phyloP scores from a whole-genome alignment of 2,888 invertebrate genomes.

The Acanthoscelides obtectus region DNA sequence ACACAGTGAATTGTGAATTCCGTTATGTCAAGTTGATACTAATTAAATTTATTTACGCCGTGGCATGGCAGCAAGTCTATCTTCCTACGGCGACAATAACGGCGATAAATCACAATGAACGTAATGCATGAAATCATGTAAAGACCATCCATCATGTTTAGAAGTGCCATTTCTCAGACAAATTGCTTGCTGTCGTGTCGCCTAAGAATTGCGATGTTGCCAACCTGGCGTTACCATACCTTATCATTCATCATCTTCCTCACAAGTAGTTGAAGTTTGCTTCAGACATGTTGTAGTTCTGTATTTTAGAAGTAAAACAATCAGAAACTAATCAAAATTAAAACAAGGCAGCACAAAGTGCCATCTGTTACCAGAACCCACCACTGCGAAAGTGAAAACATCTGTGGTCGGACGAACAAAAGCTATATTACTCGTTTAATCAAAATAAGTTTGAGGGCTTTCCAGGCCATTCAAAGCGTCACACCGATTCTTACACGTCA shows the following conservation, averaged over 20 bases:
- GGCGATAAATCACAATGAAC: constrained; percentile 21
- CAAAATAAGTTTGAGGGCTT: no score
- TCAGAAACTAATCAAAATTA: no score
- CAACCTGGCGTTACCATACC: not conserved
- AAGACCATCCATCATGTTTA: constrained; percentile 24
- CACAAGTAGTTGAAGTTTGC: no score
- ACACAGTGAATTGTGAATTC: not conserved
- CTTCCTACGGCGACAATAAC: constrained; percentile 5
- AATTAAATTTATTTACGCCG: not conserved
- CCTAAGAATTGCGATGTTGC: constrained; percentile 10
- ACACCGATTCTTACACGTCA: no score
- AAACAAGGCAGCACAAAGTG: no score
- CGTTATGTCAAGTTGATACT: not conserved
- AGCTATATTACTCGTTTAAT: no score
- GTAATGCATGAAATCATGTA: constrained; percentile 25
- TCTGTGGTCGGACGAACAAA: no score
- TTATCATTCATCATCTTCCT: not conserved
- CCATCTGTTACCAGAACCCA: no score
- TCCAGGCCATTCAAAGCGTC: no score
- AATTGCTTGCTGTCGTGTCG: constrained; percentile 19
- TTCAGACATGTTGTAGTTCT: no score
- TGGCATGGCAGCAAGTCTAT: not conserved
- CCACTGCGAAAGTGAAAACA: no score
- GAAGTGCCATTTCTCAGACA: constrained; percentile 24
- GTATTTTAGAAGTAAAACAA: no score